Evolutionary conservation across 30 jellyfish, hydroid and myxozoan genomes (phyloP).

Genomic region (Chrysaora quinquecirrha): DNA sequence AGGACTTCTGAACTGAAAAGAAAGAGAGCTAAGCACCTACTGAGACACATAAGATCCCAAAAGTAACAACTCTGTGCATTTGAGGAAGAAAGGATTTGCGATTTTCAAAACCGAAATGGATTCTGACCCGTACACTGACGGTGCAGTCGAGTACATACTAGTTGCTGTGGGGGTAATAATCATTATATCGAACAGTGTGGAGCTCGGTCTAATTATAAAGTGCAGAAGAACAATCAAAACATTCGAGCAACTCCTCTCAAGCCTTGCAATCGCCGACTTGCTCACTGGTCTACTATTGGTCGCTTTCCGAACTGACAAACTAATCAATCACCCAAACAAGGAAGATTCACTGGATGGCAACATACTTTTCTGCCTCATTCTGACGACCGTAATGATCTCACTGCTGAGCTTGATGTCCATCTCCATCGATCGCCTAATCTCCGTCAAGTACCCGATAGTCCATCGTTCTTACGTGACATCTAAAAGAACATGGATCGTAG

Average conservation of each 20-base stretch:
- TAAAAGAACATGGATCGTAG: constrained; percentile 10
- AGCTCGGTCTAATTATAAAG: neutral
- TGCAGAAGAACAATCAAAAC: constrained; percentile 7
- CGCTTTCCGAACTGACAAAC: neutral
- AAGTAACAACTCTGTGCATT: too few relatives aligned
- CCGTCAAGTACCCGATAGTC: constrained; percentile 24
- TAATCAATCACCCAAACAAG: neutral
- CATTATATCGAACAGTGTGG: neutral
- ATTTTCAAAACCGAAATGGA: too few relatives aligned
- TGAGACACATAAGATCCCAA: too few relatives aligned
- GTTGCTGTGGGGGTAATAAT: constrained; percentile 15
- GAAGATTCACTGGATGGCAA: neutral
- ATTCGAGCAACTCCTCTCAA: constrained; percentile 24
- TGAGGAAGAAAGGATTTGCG: too few relatives aligned
- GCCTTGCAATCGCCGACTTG: constrained; percentile 29
- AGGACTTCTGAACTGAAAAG: too few relatives aligned
- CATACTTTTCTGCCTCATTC: constrained; percentile 7
- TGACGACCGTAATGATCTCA: constrained; percentile 30
- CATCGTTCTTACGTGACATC: constrained; percentile 20
- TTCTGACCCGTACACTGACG: too few relatives aligned
- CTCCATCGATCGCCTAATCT: constrained; percentile 17
- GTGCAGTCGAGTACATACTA: too few relatives aligned
- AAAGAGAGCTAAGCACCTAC: too few relatives aligned
- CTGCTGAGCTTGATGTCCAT: constrained; percentile 11
- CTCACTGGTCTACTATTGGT: constrained; percentile 13